Evolutionary conservation across 2,888 invertebrate species (phyloP).

Genomic region (Willowsia nigromaculata): DNA sequence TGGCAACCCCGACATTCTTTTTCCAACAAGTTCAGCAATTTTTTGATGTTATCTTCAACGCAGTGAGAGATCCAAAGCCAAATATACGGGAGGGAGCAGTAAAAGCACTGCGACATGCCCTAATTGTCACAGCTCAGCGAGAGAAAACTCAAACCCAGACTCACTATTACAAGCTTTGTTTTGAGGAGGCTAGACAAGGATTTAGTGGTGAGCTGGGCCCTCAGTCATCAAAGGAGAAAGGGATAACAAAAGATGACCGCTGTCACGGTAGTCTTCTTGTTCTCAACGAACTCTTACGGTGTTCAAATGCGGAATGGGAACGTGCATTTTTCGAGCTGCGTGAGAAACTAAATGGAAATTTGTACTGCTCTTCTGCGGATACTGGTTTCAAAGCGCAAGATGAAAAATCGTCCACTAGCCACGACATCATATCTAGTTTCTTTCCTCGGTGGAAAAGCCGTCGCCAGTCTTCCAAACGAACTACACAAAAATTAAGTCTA

Average conservation of each 20-base stretch:
- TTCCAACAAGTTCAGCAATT: slow-evolving; percentile 96
- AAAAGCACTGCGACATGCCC: slow-evolving; percentile 95
- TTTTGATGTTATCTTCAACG: slow-evolving; percentile 95
- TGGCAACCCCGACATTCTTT: slow-evolving; percentile 98
- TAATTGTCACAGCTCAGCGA: slow-evolving; percentile 96
- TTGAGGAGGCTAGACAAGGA: slow-evolving; percentile 91
- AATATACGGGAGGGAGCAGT: slow-evolving; percentile 95
- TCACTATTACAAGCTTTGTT: slow-evolving; percentile 94
- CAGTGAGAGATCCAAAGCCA: slow-evolving; percentile 94
- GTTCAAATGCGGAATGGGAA: slow-evolving; percentile 94
- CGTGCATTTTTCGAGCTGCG: slow-evolving; percentile 88
- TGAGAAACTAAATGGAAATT: slow-evolving; percentile 81
- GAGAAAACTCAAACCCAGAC: slow-evolving; percentile 91
- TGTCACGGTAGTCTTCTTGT: slow-evolving; percentile 95
- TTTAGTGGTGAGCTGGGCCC: slow-evolving; percentile 92
- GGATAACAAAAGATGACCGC: slow-evolving; percentile 91
- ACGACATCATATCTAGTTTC: slow-evolving; percentile 73
- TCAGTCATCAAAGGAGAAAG: slow-evolving; percentile 85
- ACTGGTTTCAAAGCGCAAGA: slow-evolving; percentile 56
- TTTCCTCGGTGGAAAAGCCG: slow-evolving; percentile 74
- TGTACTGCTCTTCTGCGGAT: slow-evolving; percentile 64
- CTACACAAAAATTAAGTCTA: slow-evolving; percentile 58
- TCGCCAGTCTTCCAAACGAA: slow-evolving; percentile 69
- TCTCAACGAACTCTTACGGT: slow-evolving; percentile 94
- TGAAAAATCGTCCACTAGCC: slow-evolving; percentile 66